Conservation (phyloP, 2,888 invertebrate genomes). For the Prosopocoilus inquinatus region DNA sequence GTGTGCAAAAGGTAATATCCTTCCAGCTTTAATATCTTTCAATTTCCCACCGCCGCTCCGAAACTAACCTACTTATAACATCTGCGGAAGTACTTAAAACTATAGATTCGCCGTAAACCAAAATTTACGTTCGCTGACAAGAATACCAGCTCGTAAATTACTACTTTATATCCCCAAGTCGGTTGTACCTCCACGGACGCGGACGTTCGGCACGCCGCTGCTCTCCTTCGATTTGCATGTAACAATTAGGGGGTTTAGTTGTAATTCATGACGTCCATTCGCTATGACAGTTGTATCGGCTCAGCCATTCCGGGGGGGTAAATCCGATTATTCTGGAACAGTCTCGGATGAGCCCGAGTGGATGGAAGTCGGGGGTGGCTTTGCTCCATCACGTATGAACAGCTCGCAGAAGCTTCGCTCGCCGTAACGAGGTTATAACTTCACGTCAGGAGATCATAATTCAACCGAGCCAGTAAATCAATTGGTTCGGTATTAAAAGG, state of each 20-base stretch:
- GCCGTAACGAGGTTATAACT: too few species aligned
- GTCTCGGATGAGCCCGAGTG: too few species aligned
- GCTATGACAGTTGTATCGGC: slow-evolving; percentile 20
- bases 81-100: slow-evolving; percentile 18
- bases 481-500: too few species aligned
- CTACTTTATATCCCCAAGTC: slow-evolving; percentile 14
- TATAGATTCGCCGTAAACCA: slow-evolving; percentile 21
- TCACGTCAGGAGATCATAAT: too few species aligned
- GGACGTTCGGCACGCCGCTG: slow-evolving; percentile 3
- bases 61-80: slow-evolving; percentile 8
- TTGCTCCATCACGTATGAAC: too few species aligned
- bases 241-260: slow-evolving; percentile 11
- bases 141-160: slow-evolving; percentile 15
- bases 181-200: background rate
- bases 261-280: slow-evolving; percentile 17
- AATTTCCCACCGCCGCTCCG: too few species aligned
- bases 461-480: too few species aligned
- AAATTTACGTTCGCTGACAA: slow-evolving; percentile 17
- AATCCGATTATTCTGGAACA: background rate
- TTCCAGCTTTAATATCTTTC: too few species aligned
- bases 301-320: slow-evolving; percentile 4
- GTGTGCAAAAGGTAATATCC: too few species aligned
- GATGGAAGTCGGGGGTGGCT: too few species aligned
- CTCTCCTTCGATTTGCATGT: slow-evolving; percentile 5
- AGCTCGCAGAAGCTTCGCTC: too few species aligned